Evolutionary conservation across 2,888 invertebrate species (phyloP), one percentile per base, ranked within the genome.

Genomic region (Saturnia pavonia): DNA sequence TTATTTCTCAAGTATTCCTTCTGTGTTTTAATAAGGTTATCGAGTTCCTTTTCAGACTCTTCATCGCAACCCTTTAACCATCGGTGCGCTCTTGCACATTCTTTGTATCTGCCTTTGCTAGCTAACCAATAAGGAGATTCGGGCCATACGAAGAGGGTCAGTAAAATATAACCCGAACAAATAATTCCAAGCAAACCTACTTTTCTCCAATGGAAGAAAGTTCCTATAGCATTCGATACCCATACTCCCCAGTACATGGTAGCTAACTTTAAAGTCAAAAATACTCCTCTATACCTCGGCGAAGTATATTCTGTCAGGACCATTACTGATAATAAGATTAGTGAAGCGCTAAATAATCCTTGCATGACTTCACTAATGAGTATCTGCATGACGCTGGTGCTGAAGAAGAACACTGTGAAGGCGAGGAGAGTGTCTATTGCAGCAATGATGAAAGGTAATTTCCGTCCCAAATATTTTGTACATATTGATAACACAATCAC

Each of bases 91-190:
- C 68, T 69, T 27, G 78, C 78, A 68, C 86, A 84, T 67, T 85
- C 82, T 8, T 83, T 74, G 51, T 79, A 85, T 12, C 77, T 76
- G 14, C 77, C 80, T 73, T 76, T 83, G 25, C 78, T 85, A 0
- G 87, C 87, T 14, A 88, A 72, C 88, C 88, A 88, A 51, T 81
- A 76, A 0, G 80, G 81, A 1, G 78, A 78, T 43, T 82, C 82
- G 0, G 81, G 81, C 73, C 78, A 78, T 0, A 73, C 19, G 0
- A 72, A 34, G 6, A 69, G 65, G 12, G 76, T 76, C 0, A 78
- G 0, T 48, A 81, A 72, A 7, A 69, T 74, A 40, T 79, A 80
- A 0, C 72, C 0, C 1, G 78, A 73, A 48, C 76, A 79, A 0
- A 70, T 12, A 0, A 82, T 72, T 0, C 79, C 83, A 16, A 80